Evolutionary conservation across 2,797 vertebrate species (phyloP), one percentile per base, ranked within the genome.

Genomic region (Scyliorhinus canicula): DNA sequence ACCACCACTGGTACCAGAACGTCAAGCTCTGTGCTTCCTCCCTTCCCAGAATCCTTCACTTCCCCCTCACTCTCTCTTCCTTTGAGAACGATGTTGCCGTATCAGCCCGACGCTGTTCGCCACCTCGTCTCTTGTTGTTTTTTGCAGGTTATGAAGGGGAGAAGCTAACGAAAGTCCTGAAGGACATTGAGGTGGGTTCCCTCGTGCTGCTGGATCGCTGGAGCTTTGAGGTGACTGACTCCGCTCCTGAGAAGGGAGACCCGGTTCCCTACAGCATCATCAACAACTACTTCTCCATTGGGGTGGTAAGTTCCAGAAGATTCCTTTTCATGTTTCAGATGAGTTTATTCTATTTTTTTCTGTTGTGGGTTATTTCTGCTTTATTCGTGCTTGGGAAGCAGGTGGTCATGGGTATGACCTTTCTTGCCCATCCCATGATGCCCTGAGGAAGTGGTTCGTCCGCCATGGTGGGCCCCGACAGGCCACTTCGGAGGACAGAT

Each of bases 271-370:
- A 98, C 4, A 97, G 98, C 69, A 99, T 99, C 96, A 98, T 99
- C 97, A 99, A 99, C 97, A 99, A 99, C 97, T 99, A 99, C 96
- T 99, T 99, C 97, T 99, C 99, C 95, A 97, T 99, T 11, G 99
- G 98, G 95, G 99, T 99, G 98, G 99, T 99, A 97, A 97, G 98
- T 97, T 90, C 40, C 0, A 11, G 52, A 44, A 60, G 93, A 67
- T 19, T 5, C 6, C 67, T 4, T 0, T 24, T 79, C 19, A 6
- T 71, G 35, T 11, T 44, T 79, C 77, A 44, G 77, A 79, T 21
- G 16, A 6, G 12, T 14, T 57, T 52, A 88, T 14, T 55, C 4
- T 35, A 1, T 14, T 35, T 57, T 88, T 57, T 35, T 3, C 52
- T n/a, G n/a, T n/a, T n/a, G n/a, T n/a, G n/a, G n/a, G n/a, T n/a